Conservation (phyloP, 2,888 invertebrate genomes). For the Aphelenchoides bicaudatus region DNA sequence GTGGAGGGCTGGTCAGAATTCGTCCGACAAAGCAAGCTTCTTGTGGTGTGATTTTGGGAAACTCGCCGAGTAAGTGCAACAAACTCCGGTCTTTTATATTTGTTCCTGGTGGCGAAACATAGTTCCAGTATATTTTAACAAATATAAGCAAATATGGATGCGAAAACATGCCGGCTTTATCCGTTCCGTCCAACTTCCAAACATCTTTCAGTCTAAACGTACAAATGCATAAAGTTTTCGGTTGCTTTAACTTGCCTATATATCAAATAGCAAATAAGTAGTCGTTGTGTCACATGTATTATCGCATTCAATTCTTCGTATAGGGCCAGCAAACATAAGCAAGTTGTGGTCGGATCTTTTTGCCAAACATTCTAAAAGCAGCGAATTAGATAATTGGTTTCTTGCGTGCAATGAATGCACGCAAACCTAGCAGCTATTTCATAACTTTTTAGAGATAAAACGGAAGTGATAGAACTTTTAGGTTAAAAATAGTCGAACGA, state of each 20-base stretch:
- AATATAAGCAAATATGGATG: constrained; percentile 25
- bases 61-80: constrained; percentile 11
- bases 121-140: constrained; percentile 26
- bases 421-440: too few relatives aligned
- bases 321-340: constrained; percentile 27
- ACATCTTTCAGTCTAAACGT: constrained; percentile 27
- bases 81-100: constrained; percentile 7
- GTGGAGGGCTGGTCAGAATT: constrained; percentile 12
- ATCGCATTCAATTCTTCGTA: constrained; percentile 25
- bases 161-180: constrained; percentile 19
- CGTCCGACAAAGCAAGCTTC: constrained; percentile 25
- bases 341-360: constrained; percentile 13
- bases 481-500: too few relatives aligned
- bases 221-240: not conserved
- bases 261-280: constrained; percentile 36
- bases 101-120: constrained; percentile 1
- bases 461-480: too few relatives aligned
- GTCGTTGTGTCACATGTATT: constrained; percentile 32
- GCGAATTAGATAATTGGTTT: too few relatives aligned
- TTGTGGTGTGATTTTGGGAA: constrained; percentile 25
- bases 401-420: too few relatives aligned
- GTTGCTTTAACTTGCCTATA: constrained; percentile 25
- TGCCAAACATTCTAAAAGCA: constrained; percentile 20
- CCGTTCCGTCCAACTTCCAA: constrained; percentile 22
- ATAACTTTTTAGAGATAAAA: too few relatives aligned